Base-by-base conservation (phyloP, 2,888 invertebrate genomes). In the Callimorpha dominula region DNA sequence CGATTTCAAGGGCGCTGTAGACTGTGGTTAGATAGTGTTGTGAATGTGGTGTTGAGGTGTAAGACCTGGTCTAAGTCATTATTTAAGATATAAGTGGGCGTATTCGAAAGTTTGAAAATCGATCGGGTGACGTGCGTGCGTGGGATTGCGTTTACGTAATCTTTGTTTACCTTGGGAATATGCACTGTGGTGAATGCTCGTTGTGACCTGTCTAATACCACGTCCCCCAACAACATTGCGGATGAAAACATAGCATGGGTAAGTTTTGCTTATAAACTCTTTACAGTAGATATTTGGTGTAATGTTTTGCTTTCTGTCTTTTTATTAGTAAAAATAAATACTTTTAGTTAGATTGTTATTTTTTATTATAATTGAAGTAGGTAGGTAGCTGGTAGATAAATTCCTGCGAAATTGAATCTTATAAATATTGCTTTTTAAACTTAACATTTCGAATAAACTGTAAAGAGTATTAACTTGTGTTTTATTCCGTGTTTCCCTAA, bases 51-150 rank as follows among this genome's bases (percentile, higher is more conserved):
- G 90, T 87, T 89, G 86, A 89, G 86, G 86, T 87, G 83, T 90
- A 85, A 86, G 86, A 88, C 87, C 86, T 86, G 90, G 87, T 88
- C 87, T 90, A 88, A 89, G 85, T 88, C 83, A 88, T 88, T 91
- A 86, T 90, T 90, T 91, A 87, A 90, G 90, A 88, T 90, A 85
- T 92, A 92, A 92, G 95, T 94, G 94, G 95, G 95, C 94, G 95
- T 94, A 94, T 94, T 95, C 93, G 93, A 95, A 95, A 95, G 94
- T 95, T 95, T 95, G 89, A 94, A 92, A 95, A 95, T 95, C 95
- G 95, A 95, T 95, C 89, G 93, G 93, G 92, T 93, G 92, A 93
- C 94, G 95, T 94, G 93, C 92, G 94, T 95, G 94, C 95, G 95
- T 95, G 94, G 94, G 95, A 94, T 95, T 94, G 89, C 92, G 91